A percentile compares a stretch with the other conserved stretches of the same genome.
Evolutionary conservation across 2,888 invertebrate species (phyloP).

Genomic region (Ichneumoninae sp.): DNA sequence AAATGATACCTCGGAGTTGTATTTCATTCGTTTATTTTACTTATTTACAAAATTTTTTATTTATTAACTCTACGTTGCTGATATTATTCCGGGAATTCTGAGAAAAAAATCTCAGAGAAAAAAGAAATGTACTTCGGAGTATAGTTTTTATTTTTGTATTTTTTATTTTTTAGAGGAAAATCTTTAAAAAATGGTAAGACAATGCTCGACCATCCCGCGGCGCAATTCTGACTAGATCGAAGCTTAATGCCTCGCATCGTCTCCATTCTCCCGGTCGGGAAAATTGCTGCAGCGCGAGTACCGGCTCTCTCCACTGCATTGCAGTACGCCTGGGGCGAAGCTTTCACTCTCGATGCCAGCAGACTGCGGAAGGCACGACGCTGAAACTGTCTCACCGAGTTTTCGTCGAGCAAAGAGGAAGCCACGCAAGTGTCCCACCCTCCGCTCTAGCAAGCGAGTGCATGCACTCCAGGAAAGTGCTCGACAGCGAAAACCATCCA

Average conservation of each 20-base stretch:
- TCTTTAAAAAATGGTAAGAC: not conserved
- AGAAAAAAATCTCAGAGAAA: too few relatives aligned
- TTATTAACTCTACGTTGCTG: too few relatives aligned
- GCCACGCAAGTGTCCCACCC: conserved; percentile 51
- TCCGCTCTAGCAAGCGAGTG: conserved; percentile 35
- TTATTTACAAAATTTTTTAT: too few relatives aligned
- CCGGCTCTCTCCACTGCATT: conserved; percentile 48
- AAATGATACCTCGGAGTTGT: too few relatives aligned
- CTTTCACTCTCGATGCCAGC: conserved; percentile 59
- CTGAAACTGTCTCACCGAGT: conserved; percentile 54
- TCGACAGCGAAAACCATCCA: conserved; percentile 26
- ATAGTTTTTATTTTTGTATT: too few relatives aligned
- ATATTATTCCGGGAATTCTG: too few relatives aligned
- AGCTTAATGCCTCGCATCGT: conserved; percentile 23
- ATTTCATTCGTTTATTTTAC: too few relatives aligned
- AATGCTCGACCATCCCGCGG: not conserved
- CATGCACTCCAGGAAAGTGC: conserved; percentile 41
- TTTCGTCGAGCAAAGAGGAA: conserved; percentile 46
- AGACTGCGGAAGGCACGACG: conserved; percentile 27
- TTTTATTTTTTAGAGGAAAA: too few relatives aligned
- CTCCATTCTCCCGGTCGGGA: conserved; percentile 13
- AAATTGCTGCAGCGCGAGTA: conserved; percentile 47
- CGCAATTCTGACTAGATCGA: conserved; percentile 1
- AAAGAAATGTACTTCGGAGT: too few relatives aligned
- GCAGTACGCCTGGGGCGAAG: conserved; percentile 58